Base-by-base conservation (phyloP, 2,113 vertebrate genomes). In the Erinaceus europaeus region DNA sequence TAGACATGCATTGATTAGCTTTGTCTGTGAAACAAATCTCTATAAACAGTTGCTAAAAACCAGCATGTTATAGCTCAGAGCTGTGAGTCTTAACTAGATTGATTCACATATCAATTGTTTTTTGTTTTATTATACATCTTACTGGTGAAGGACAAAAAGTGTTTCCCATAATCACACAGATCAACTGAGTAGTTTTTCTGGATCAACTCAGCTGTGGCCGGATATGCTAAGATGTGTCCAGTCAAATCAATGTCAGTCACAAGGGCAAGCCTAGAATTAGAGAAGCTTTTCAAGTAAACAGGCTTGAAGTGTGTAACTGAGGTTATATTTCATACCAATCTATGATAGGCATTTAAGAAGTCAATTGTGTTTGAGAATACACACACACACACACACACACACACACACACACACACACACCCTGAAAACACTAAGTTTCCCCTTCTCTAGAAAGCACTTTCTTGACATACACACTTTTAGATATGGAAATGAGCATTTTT, bases 251-350 rank as follows among this genome's bases (percentile, higher is more conserved):
- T n/a, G n/a, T n/a, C n/a, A n/a, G n/a, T n/a, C n/a, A n/a, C n/a
- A n/a, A n/a, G n/a, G n/a, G n/a, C n/a, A n/a, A n/a, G n/a, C n/a
- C n/a, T n/a, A n/a, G n/a, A 34, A 38, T 0, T 65, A 48, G 36
- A 9, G 18, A 75, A 42, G 29, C n/a, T n/a, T n/a, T n/a, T n/a
- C 20, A 64, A 85, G 9, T 14, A 12, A 29, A 25, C 18, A 13
- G 0, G 10, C 10, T 20, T 4, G 27, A 9, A 11, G 1, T 42
- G 9, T 27, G 1, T 44, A 36, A 65, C 1, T 9, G 42, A 48
- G 42, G 32, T 21, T 36, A 23, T 53, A n/a, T 38, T 38, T 21
- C 17, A 15, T 17, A 44, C 50, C 27, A 68, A 32, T 52, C 27
- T 52, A 40, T 9, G 13, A 18, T 34, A 7, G 36, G 44, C 29